Conservation (phyloP, 2,797 vertebrate genomes). For the Cetoscarus ocellatus region DNA sequence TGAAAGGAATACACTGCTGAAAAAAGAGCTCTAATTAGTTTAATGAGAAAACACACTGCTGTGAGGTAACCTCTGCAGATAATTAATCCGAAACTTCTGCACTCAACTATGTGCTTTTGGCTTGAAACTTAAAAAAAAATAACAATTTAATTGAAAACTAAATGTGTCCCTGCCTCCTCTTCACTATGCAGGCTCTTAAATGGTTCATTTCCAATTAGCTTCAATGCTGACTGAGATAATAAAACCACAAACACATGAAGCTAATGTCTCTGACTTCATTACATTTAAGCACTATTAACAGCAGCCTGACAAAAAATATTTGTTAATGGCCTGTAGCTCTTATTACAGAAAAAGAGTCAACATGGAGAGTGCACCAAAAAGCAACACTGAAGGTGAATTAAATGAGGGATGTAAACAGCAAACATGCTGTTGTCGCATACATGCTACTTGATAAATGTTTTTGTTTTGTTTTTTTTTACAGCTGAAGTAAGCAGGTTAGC, state of each 20-base stretch:
- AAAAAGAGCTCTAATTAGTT: constrained; percentile 40
- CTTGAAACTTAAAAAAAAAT: constrained; percentile 18
- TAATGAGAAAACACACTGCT: constrained; percentile 54
- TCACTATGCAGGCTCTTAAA: background rate
- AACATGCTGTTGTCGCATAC: no score
- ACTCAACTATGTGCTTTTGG: background rate
- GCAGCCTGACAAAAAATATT: background rate
- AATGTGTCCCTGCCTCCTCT: constrained; percentile 1
- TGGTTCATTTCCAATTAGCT: constrained; percentile 10
- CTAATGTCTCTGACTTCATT: background rate
- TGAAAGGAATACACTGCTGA: constrained; percentile 40
- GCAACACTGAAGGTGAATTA: no score
- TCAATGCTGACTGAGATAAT: constrained; percentile 9
- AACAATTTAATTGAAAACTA: constrained; percentile 19
- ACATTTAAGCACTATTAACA: background rate
- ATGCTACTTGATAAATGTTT: no score
- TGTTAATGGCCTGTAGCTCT: no score
- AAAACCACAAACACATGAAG: constrained; percentile 3
- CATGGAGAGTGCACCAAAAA: no score
- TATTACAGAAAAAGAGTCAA: no score
- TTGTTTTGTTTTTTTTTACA: no score
- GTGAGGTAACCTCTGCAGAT: constrained; percentile 16
- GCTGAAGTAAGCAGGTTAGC: no score
- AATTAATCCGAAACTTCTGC: constrained; percentile 27
- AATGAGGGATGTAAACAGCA: no score